Evolutionary conservation across 2,113 vertebrate species (phyloP), one percentile per base, ranked within the genome.

Genomic region (Dicaeum eximium): DNA sequence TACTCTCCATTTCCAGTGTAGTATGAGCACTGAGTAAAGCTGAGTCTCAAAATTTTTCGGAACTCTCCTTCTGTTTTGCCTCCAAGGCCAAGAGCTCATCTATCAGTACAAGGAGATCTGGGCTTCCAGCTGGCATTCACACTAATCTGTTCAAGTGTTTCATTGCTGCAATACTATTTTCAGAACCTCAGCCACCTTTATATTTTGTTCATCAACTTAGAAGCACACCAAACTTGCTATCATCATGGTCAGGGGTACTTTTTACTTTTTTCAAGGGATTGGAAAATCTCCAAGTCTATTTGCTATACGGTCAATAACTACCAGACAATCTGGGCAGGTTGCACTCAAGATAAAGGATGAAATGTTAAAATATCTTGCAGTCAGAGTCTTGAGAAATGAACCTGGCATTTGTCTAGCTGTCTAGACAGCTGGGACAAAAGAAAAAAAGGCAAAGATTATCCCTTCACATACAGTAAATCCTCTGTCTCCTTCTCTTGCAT

Each of bases 351-450:
- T 71, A 88, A 75, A 87, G 51, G 70, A 71, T 51, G 58, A 87
- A 78, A 75, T 23, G 44, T 73, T 88, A 70, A 73, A 93, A 67
- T 50, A 67, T 71, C 80, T 80, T 70, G 45, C 42, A 86, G 27
- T 51, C 80, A 48, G 53, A 53, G 50, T 51, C 92, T 82, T 93
- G 85, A 88, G 78, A 96, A 96, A 72, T 48, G 71, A 89, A 65
- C 69, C 51, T 92, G 69, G 28, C 65, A 72, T 87, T 96, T 79
- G 56, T 62, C 77, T 89, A 47, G 64, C 56, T 90, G 64, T 86
- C 90, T 88, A 94, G 95, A 92, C 90, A 95, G 64, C 72, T 94
- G 60, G 72, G 25, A 38, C 23, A 40, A 40, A 78, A 65, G 50
- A 5, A 2, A 30, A 33, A 44, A 58, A 65, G 24, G 5, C 35